A percentile compares a stretch with the other conserved stretches of the same genome.
Conservation (phyloP, 2,888 invertebrate genomes). For the Lasiommata megera region DNA sequence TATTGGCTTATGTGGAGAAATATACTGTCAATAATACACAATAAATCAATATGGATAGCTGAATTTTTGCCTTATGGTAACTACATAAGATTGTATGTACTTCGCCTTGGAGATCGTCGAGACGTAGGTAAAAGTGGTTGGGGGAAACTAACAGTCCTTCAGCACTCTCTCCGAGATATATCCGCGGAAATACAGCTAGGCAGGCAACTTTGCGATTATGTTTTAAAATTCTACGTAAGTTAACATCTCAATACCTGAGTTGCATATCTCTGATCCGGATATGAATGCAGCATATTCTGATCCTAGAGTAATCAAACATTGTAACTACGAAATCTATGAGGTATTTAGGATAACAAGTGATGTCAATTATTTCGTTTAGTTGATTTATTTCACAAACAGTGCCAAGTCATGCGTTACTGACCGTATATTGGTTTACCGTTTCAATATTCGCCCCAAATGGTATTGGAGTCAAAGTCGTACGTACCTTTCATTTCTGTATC, state of each 20-base stretch:
- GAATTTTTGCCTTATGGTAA: constrained; percentile 83
- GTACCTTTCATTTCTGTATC: constrained; percentile 4
- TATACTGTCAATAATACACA: constrained; percentile 83
- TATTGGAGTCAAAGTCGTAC: constrained; percentile 7
- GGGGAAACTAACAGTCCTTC: too few relatives aligned
- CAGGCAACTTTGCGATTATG: too few relatives aligned
- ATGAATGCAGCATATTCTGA: background rate
- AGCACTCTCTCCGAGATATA: too few relatives aligned
- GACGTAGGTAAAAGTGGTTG: too few relatives aligned
- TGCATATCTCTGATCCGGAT: too few relatives aligned
- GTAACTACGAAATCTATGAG: too few relatives aligned
- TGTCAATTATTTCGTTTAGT: constrained; percentile 1
- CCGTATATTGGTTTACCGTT: constrained; percentile 4
- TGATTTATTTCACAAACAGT: constrained; percentile 4
- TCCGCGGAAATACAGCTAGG: too few relatives aligned
- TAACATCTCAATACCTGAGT: too few relatives aligned
- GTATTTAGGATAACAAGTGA: background rate
- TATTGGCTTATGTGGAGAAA: constrained; percentile 87
- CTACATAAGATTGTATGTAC: too few relatives aligned
- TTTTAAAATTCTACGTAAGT: too few relatives aligned
- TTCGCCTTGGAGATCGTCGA: too few relatives aligned
- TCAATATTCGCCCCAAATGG: constrained; percentile 3
- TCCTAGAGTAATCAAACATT: background rate
- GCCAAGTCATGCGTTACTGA: constrained; percentile 3
- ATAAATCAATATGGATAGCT: constrained; percentile 82